Evolutionary conservation across 2,113 vertebrate genomes (phyloP).

Genomic region (Gracilinanus agilis): DNA sequence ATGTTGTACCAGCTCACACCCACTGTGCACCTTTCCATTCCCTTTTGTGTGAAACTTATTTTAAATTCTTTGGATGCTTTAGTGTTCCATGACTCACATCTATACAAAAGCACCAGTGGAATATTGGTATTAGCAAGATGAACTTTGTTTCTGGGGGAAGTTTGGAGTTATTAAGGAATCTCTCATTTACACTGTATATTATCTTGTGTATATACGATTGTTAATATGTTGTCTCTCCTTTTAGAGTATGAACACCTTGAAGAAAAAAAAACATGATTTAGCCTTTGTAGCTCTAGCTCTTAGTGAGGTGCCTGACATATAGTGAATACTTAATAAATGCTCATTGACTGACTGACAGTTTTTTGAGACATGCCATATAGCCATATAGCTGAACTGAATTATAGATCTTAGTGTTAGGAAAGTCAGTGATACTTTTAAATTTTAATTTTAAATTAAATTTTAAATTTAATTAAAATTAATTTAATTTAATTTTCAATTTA

Average conservation of each 20-base stretch:
- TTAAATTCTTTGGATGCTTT: background rate
- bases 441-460: no score
- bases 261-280: background rate
- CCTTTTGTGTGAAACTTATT: slow-evolving; percentile 6
- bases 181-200: background rate
- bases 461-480: no score
- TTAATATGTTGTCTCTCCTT: background rate
- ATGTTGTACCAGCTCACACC: background rate
- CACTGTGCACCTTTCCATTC: background rate
- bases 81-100: background rate
- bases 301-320: background rate
- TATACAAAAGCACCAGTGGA: background rate
- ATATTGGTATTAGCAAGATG: background rate
- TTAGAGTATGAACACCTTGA: background rate
- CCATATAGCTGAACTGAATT: background rate
- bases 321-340: background rate
- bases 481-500: background rate
- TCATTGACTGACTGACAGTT: background rate
- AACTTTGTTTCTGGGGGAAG: background rate
- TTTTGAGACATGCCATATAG: background rate
- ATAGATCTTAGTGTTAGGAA: background rate
- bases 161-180: background rate
- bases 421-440: background rate
- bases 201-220: background rate
- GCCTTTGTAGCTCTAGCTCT: background rate